Evolutionary conservation across 1,140 invertebrate species (phyloP), one percentile per base, ranked within the genome.

Genomic region (Agraylea sexmaculata): DNA sequence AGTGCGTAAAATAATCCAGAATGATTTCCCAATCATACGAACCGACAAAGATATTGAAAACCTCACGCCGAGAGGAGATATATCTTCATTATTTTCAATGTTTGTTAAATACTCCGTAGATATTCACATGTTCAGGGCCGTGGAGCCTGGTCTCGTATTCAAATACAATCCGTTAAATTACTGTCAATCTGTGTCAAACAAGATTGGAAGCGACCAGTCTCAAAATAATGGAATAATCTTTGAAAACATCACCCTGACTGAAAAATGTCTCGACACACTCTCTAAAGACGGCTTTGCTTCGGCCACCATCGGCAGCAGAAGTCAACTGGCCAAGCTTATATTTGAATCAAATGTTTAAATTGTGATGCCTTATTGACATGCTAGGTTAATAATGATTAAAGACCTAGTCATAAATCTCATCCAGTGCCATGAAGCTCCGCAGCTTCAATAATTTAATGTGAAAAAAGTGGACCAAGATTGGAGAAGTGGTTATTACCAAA

Each of bases 1-100:
- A 49, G 47, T 49, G 19, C 47, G 47, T 20, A 49, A 45, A 15
- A 17, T 38, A 5, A 41, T 49, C 15, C 40, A 42, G 27, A 37
- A 43, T 12, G 32, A 23, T 22, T 45, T 39, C 25, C 47, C 43
- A 3, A 43, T 49, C 2, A 41, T 49, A 4, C 40, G 43, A 22
- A 23, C 43, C 3, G 41, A 49, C 35, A 45, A 45, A 36, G 47
- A 49, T 37, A 43, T 49, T 10, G 47, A 49, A 38, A 13, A 21
- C 20, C 29, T 49, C 1, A 10, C n/a, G 4, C 25, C 43, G 1
- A 40, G 33, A 10, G n/a, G n/a, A n/a, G 37, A 45, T 25, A 36
- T 49, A 18, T 25, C 35, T 11, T 49, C 47, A 5, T 18, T 49
- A 13, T 49, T 46, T 27, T 43, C 45, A 30, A 42, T 49, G 34